A percentile compares a stretch with the other conserved stretches of the same genome.
phyloP scores from a whole-genome alignment of 2,888 invertebrate species.

The Anarsia innoxiella region DNA sequence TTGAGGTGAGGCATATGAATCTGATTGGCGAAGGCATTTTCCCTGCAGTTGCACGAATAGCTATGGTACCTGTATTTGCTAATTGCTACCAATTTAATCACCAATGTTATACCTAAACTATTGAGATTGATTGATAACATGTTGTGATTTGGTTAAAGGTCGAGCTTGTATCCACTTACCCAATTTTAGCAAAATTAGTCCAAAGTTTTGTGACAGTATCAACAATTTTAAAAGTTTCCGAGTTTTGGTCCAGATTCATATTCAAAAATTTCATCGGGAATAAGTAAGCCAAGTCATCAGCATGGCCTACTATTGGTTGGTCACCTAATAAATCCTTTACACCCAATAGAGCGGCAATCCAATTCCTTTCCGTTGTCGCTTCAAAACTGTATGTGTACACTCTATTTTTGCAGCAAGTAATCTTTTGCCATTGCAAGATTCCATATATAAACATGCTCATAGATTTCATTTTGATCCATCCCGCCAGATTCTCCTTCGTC shows the following conservation, averaged over 20 bases:
- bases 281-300: constrained; percentile 33
- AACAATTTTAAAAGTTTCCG: constrained; percentile 25
- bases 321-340: constrained; percentile 17
- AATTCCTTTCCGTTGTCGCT: constrained; percentile 31
- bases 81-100: too few relatives aligned
- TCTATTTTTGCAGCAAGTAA: constrained; percentile 23
- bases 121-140: too few relatives aligned
- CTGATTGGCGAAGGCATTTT: too few relatives aligned
- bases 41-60: too few relatives aligned
- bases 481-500: constrained; percentile 22
- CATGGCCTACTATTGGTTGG: constrained; percentile 24
- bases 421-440: constrained; percentile 26
- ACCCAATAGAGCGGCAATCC: constrained; percentile 19
- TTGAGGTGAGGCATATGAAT: too few relatives aligned
- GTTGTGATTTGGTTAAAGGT: too few relatives aligned
- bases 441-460: constrained; percentile 23
- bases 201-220: constrained; percentile 31
- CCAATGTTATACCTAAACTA: too few relatives aligned
- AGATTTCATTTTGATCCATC: constrained; percentile 20
- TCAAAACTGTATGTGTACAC: constrained; percentile 32
- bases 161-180: too few relatives aligned
- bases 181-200: constrained; percentile 42
- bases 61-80: too few relatives aligned
- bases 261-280: constrained; percentile 22
- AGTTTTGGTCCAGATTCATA: constrained; percentile 17